A percentile compares a stretch with the other conserved stretches of the same genome.
Evolutionary conservation across 2,888 invertebrate genomes (phyloP).

Genomic region (Ariolimax columbianus): DNA sequence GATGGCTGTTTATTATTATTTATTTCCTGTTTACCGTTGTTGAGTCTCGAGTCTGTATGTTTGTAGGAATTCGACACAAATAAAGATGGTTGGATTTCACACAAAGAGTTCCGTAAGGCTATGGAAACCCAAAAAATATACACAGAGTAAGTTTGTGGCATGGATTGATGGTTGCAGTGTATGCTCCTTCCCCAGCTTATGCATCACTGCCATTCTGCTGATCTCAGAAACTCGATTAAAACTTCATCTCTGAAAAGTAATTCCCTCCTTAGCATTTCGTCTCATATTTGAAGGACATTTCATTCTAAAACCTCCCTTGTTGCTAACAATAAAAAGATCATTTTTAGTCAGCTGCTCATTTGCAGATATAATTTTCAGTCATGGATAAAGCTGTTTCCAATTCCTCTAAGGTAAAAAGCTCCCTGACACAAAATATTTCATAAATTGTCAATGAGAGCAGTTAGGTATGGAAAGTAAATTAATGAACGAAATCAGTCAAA

Average conservation of each 20-base stretch:
- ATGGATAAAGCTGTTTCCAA: too few species aligned
- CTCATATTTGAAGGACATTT: neutral
- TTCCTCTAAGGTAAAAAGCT: too few species aligned
- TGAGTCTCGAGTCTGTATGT: constrained; percentile 37
- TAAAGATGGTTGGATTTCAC: constrained; percentile 97
- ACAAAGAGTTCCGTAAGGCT: constrained; percentile 98
- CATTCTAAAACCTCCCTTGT: neutral
- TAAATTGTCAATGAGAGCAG: too few species aligned
- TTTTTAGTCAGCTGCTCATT: neutral
- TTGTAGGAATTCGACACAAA: constrained; percentile 87
- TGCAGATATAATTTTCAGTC: neutral
- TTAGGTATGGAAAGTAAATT: too few species aligned
- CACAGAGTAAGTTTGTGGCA: constrained; percentile 81
- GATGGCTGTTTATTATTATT: neutral
- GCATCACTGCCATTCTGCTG: neutral
- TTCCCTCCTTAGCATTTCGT: neutral
- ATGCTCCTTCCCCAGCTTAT: too few species aligned
- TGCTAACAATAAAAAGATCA: neutral
- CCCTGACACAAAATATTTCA: too few species aligned
- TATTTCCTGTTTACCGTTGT: neutral
- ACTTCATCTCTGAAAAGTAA: too few species aligned
- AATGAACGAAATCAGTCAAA: too few species aligned
- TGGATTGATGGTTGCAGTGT: constrained; percentile 46
- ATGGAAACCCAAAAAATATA: constrained; percentile 99
- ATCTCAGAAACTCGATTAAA: neutral